These are phyloP conservation scores for Uria lomvia DNA, from an alignment of 2,113 vertebrate species.

Conservation along the genomic window DNA sequence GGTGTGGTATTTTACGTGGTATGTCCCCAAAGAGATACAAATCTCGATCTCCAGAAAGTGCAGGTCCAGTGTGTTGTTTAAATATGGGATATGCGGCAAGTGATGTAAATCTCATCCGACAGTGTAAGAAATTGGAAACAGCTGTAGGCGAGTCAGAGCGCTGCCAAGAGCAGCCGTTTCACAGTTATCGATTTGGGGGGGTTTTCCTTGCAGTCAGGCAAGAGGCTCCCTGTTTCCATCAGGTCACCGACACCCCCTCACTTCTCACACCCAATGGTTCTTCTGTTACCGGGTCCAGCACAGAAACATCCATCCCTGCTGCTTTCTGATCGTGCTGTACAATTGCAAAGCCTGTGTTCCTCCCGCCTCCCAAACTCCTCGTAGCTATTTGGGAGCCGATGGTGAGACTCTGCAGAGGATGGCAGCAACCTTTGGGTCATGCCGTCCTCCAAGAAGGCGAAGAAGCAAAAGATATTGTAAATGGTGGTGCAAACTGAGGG, in stretches of 20 bases:
- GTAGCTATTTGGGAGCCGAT: background rate
- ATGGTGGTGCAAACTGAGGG: background rate
- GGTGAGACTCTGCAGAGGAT: background rate
- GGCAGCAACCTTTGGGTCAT: background rate
- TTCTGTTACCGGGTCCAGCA: background rate
- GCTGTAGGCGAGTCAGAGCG: background rate
- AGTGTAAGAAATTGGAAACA: background rate
- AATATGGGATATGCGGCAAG: background rate
- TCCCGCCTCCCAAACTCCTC: background rate
- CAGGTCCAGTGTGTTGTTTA: background rate
- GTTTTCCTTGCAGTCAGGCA: background rate
- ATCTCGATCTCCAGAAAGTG: background rate
- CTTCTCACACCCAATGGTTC: background rate
- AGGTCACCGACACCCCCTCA: fast-evolving
- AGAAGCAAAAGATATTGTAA: background rate
- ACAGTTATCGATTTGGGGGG: background rate
- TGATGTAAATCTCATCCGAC: background rate
- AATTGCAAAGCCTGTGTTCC: background rate
- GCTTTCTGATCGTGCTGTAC: background rate
- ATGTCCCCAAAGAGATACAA: background rate
- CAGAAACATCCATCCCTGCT: background rate
- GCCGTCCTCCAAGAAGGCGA: background rate
- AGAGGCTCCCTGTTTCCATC: background rate
- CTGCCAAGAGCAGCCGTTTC: background rate
- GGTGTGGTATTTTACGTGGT: fast-evolving